Evolutionary conservation across 2,113 vertebrate species (phyloP).

Genomic region (Cyprinodon brontotheroides): DNA sequence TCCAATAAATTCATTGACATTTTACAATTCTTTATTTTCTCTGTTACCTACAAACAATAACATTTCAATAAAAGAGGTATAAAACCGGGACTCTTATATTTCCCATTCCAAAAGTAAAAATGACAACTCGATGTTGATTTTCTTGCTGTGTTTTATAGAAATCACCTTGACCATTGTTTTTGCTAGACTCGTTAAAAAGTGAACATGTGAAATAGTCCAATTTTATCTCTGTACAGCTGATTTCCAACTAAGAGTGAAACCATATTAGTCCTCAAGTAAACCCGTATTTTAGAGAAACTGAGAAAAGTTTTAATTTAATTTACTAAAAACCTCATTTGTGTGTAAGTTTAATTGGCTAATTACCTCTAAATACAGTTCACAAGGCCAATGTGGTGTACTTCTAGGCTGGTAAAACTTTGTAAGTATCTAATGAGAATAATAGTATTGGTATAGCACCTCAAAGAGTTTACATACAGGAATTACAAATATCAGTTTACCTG

Average conservation of each 20-base stretch:
- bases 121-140: constrained; percentile 32
- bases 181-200: constrained; percentile 42
- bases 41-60: constrained; percentile 60
- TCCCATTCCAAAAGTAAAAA: constrained; percentile 62
- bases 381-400: constrained; percentile 85
- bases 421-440: constrained; percentile 71
- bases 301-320: constrained; percentile 45
- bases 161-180: constrained; percentile 35
- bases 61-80: constrained; percentile 70
- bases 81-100: constrained; percentile 57
- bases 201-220: constrained; percentile 2
- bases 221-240: constrained; percentile 56
- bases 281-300: constrained; percentile 80
- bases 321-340: constrained; percentile 55
- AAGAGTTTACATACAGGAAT: constrained; percentile 78
- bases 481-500: constrained; percentile 78
- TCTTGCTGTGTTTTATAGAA: constrained; percentile 46
- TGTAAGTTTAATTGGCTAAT: constrained; percentile 58
- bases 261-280: constrained; percentile 74
- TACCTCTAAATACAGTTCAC: constrained; percentile 78
- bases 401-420: constrained; percentile 78
- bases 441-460: constrained; percentile 80
- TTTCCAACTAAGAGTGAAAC: constrained; percentile 74
- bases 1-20: constrained; percentile 68
- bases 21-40: constrained; percentile 68